Evolutionary conservation across 2,113 vertebrate species (phyloP).

Genomic region (Gorilla gorilla): DNA sequence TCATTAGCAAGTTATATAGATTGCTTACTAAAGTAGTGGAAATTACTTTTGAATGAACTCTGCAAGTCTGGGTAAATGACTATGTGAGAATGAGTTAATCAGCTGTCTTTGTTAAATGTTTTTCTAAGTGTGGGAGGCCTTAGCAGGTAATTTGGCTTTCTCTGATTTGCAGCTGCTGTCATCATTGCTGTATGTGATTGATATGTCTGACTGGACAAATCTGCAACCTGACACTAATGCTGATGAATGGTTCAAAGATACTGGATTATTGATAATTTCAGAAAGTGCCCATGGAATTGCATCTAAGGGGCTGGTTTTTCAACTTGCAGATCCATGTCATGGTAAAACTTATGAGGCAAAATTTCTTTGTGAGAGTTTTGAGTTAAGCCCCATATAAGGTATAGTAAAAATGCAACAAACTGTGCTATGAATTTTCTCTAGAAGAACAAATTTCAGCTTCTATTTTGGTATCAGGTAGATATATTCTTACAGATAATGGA

Average conservation of each 20-base stretch:
- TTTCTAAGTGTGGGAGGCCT: conserved; percentile 74
- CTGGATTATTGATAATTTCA: conserved; percentile 70
- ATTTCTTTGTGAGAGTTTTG: conserved; percentile 17
- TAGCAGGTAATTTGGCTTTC: conserved; percentile 77
- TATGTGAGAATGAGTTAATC: conserved; percentile 78
- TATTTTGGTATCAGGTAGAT: not conserved
- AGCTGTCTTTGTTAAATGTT: conserved; percentile 81
- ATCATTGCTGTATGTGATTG: conserved; percentile 75
- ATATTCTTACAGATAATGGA: conserved; percentile 2
- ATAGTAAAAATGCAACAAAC: conserved; percentile 13
- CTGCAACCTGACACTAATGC: conserved; percentile 77
- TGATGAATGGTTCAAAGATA: conserved; percentile 80
- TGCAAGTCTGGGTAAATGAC: conserved; percentile 65
- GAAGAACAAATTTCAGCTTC: conserved; percentile 10
- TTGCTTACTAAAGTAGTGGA: conserved; percentile 73
- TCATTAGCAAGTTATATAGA: conserved; percentile 68
- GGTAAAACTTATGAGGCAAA: not conserved
- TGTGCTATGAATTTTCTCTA: conserved; percentile 34
- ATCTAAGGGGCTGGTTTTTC: not conserved
- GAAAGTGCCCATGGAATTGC: conserved; percentile 50
- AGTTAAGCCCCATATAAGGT: not conserved
- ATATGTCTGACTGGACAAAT: conserved; percentile 76
- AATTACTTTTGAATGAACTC: conserved; percentile 74
- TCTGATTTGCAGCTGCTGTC: conserved; percentile 78
- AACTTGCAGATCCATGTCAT: not conserved